Evolutionary conservation across 1,140 invertebrate genomes (phyloP), one percentile per base, ranked within the genome.

Genomic region (Hydropsyche tenuis): DNA sequence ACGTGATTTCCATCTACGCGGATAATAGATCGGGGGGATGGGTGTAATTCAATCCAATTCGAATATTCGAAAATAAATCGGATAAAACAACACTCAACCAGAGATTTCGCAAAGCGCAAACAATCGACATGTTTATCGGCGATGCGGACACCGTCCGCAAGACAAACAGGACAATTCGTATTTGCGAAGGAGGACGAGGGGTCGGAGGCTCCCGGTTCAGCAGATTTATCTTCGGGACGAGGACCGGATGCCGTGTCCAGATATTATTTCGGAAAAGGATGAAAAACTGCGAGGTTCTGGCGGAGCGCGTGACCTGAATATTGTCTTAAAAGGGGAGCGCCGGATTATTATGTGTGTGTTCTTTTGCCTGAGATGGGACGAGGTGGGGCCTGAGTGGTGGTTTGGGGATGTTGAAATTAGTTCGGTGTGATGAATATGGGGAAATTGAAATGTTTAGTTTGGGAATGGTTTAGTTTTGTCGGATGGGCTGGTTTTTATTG

Each of bases 191-290:
- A 37, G 30, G 18, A 14, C 2, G 14, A 37, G 9, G 30, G 30
- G 9, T 37, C 30, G 3, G 3, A 37, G 9, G 30, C 3, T 4
- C 30, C 3, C 30, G 30, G 30, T 37, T 37, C 30, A 48, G 4
- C 22, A 60, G 56, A 60, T 60, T 60, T 60, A 60, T 60, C 20
- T 60, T 9, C 30, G 30, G 56, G 9, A 48, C 11, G 11, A 48
- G 16, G 12, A 48, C 16, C 11, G 37, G 65, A 46, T 22, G 14
- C n/a, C 18, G 65, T 43, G 48, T 68, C 46, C 68, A 16, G 68
- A 70, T 70, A 70, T 70, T 70, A 70, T 70, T 56, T 70, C 25
- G 48, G 12, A 43, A 22, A 63, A 42, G 30, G 68, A 70, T 70
- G 68, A 70, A 70, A 70, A 70, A 70, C 23, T 53, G 48, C 51